Conservation (phyloP, 2,113 vertebrate species). For the Oryzias woworae region DNA sequence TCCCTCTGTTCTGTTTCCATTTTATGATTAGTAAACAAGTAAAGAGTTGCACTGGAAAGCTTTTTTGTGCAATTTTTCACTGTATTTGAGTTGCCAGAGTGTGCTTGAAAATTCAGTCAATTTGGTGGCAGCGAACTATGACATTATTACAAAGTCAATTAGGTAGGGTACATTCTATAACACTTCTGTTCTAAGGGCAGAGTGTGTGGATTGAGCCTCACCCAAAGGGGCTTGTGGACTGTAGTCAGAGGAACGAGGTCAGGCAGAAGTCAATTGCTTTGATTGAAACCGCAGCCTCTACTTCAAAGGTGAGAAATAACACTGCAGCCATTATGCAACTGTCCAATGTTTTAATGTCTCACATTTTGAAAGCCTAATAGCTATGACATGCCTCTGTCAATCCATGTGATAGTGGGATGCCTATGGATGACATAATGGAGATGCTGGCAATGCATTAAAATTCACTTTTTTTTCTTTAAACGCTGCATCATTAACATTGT, state of each 20-base stretch:
- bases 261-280: conserved; percentile 60
- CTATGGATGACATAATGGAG: conserved; percentile 10
- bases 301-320: conserved; percentile 48
- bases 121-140: conserved; percentile 64
- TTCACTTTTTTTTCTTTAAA: conserved; percentile 17
- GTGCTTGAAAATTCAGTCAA: conserved; percentile 53
- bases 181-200: conserved; percentile 32
- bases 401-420: conserved; percentile 21
- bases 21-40: conserved; percentile 1
- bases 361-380: conserved; percentile 6
- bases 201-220: conserved; percentile 29
- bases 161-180: conserved; percentile 43
- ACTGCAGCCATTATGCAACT: conserved; percentile 25
- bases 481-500: conserved; percentile 25
- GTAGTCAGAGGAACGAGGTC: conserved; percentile 47
- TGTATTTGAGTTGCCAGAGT: conserved; percentile 35
- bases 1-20: conserved; percentile 15
- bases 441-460: conserved; percentile 6
- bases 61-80: conserved; percentile 19
- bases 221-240: conserved; percentile 27
- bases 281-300: conserved; percentile 50
- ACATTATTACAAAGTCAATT: conserved; percentile 67
- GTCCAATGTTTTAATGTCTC: conserved; percentile 7
- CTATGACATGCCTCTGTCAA: conserved; percentile 7
- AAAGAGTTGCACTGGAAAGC: conserved; percentile 12